Conservation (phyloP, 2,113 vertebrate species). For the Caloenas nicobarica region DNA sequence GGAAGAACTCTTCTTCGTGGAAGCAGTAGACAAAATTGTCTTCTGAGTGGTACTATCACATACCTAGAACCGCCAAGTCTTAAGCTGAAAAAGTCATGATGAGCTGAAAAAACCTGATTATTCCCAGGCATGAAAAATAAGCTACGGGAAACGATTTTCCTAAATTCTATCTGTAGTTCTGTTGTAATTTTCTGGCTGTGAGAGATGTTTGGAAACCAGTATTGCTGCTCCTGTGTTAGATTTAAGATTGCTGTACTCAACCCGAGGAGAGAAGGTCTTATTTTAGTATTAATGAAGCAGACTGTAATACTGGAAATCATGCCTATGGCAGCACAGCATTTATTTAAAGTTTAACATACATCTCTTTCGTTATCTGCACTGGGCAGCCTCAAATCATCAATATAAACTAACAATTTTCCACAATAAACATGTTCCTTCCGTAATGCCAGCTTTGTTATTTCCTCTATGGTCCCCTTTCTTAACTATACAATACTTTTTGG, state of each 20-base stretch:
- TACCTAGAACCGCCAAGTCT: neutral
- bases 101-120: neutral
- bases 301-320: neutral
- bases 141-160: neutral
- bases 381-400: neutral
- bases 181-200: neutral
- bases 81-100: neutral
- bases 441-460: neutral
- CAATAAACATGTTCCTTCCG: neutral
- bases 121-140: constrained; percentile 1
- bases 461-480: neutral
- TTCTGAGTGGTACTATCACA: neutral
- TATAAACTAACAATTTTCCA: neutral
- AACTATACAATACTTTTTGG: neutral
- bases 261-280: neutral
- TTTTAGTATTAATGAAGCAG: neutral
- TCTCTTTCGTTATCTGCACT: neutral
- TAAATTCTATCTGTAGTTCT: neutral
- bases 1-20: neutral
- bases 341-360: neutral
- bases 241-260: neutral
- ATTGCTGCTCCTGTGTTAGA: neutral
- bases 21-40: neutral
- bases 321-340: neutral
- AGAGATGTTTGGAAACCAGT: neutral